Conservation (phyloP, 1,140 invertebrate genomes). For the Drosophila malerkotliana region DNA sequence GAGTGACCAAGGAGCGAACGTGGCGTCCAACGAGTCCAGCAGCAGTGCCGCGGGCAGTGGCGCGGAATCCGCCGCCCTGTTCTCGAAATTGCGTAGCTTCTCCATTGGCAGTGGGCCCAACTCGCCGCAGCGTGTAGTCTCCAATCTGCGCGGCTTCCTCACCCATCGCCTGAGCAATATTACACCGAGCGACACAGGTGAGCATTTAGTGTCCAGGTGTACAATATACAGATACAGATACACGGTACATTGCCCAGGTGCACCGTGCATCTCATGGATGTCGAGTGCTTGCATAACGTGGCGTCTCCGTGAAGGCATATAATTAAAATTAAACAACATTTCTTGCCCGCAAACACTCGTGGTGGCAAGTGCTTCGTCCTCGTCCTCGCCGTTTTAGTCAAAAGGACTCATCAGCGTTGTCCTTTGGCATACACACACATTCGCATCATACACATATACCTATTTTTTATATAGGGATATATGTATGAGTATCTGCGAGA, state of each 20-base stretch:
- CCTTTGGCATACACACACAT: constrained; percentile 49
- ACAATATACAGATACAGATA: background rate
- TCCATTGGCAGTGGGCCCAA: constrained; percentile 84
- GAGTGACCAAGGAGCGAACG: constrained; percentile 56
- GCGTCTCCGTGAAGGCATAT: constrained; percentile 45
- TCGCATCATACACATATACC: background rate
- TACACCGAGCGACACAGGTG: constrained; percentile 86
- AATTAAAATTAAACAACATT: constrained; percentile 79
- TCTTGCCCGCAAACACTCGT: constrained; percentile 54
- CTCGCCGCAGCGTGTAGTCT: constrained; percentile 85
- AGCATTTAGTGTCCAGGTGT: constrained; percentile 46
- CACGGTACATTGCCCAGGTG: background rate
- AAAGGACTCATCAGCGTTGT: constrained; percentile 49
- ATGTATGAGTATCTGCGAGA: background rate
- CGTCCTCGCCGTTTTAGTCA: constrained; percentile 14
- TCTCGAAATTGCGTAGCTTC: constrained; percentile 84
- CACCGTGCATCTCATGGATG: background rate
- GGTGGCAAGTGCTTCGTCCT: constrained; percentile 59
- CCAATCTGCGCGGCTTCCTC: constrained; percentile 86
- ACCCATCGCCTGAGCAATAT: constrained; percentile 85
- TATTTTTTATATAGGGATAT: constrained; percentile 1
- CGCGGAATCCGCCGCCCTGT: constrained; percentile 83
- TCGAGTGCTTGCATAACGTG: constrained; percentile 65
- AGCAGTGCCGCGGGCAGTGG: constrained; percentile 74
- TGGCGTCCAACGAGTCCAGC: constrained; percentile 83